Evolutionary conservation across 2,113 vertebrate genomes (phyloP), one percentile per base, ranked within the genome.

Genomic region (Brachypteracias leptosomus): DNA sequence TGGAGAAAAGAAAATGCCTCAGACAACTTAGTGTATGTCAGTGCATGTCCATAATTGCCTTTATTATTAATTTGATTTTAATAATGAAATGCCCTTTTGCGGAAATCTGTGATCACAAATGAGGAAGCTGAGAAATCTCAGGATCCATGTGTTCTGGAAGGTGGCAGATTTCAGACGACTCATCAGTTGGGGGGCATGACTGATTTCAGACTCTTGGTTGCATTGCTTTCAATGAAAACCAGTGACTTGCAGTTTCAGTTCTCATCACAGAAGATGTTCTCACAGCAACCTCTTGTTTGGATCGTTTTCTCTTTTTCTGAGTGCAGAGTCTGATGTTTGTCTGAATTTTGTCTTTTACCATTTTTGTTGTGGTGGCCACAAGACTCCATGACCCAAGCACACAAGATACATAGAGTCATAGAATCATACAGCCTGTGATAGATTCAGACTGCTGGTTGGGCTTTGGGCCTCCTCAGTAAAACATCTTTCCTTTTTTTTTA

Each of bases 211-310:
- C 93, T 96, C 88, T 85, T 94, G 83, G 79, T 95, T 96, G 92
- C 70, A 89, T 87, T 96, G 95, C 95, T 94, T 97, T 96, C 96
- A 97, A 92, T 95, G 93, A 96, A 96, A 95, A 96, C 86, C 80
- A 94, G 62, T 96, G 94, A 96, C 96, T 94, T 94, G 93, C 96
- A 96, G 95, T 96, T 97, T 96, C 95, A 96, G 92, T 97, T 96
- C 95, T 96, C 95, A 96, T 96, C 93, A 84, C 40, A 96, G 89
- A 92, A 81, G 62, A 89, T 1, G 25, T 95, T 97, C 96, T 93
- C 96, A 96, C 95, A 96, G 90, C 61, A 94, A 44, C 11, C 28
- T 89, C 86, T 92, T 86, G 78, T 90, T 90, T 95, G 88, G 92
- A 94, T 87, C 6, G 4, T 94, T 94, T 96, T 97, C 85, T 94